These are phyloP conservation scores for Phengaris alcon DNA, from an alignment of 2,888 invertebrate genomes.

Conservation along the genomic window DNA sequence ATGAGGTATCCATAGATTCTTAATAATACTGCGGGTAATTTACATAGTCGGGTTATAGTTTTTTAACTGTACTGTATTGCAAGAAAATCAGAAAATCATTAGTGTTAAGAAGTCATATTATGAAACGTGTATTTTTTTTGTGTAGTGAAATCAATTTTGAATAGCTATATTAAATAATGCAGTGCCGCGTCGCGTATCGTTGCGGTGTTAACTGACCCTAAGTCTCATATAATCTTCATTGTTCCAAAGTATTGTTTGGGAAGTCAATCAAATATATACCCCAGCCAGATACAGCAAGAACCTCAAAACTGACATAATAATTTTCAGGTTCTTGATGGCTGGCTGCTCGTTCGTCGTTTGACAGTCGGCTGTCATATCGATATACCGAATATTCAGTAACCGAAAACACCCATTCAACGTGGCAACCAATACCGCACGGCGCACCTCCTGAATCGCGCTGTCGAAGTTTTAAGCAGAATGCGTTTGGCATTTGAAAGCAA, in stretches of 20 bases:
- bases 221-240: not conserved
- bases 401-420: not conserved
- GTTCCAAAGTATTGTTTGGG: not conserved
- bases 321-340: not conserved
- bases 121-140: too few species aligned
- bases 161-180: too few species aligned
- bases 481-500: not conserved
- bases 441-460: not conserved
- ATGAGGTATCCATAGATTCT: too few species aligned
- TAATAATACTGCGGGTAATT: too few species aligned
- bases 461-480: not conserved
- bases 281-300: too few species aligned
- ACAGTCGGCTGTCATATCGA: slow-evolving; percentile 1
- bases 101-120: not conserved
- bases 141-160: not conserved
- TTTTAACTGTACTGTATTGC: not conserved
- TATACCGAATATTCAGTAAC: slow-evolving; percentile 7
- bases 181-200: too few species aligned
- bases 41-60: not conserved
- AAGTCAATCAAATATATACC: not conserved
- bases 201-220: not conserved
- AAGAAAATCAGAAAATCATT: not conserved
- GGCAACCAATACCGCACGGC: not conserved
- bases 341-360: slow-evolving; percentile 8
- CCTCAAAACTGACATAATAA: not conserved